These are phyloP conservation scores for Mesocricetus auratus DNA, from an alignment of 2,113 vertebrate genomes.

Conservation along the genomic window DNA sequence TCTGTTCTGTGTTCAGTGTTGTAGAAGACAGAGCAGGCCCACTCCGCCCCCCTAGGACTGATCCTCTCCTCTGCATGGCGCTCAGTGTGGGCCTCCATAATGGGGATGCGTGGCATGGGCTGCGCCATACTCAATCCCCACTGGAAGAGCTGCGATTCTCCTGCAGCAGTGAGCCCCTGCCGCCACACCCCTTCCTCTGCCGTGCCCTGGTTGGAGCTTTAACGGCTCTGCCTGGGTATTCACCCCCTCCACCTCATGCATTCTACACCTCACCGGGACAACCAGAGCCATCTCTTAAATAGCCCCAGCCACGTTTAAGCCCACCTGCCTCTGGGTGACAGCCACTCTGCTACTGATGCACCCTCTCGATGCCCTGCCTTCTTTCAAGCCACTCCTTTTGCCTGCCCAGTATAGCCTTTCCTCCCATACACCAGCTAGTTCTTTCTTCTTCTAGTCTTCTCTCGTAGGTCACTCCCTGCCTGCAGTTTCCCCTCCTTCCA, in stretches of 20 bases:
- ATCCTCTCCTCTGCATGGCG: accelerated
- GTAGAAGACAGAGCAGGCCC: neutral
- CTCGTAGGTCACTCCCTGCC: no score
- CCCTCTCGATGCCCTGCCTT: neutral
- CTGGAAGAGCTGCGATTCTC: neutral
- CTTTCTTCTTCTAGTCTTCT: neutral
- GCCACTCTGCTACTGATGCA: neutral
- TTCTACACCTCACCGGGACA: neutral
- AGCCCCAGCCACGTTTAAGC: neutral
- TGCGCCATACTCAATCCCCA: neutral
- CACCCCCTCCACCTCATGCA: neutral
- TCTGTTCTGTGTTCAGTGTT: neutral
- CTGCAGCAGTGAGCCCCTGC: neutral
- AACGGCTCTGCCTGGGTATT: neutral
- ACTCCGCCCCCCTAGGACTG: neutral
- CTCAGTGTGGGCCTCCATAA: neutral
- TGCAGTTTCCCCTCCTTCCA: no score
- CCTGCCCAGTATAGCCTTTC: neutral
- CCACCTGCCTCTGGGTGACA: neutral
- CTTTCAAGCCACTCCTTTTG: neutral
- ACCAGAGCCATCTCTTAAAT: neutral
- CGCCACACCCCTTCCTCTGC: neutral
- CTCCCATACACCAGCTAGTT: neutral
- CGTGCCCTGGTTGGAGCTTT: neutral
- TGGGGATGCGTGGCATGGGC: no score